Evolutionary conservation across 2,797 vertebrate species (phyloP).

Genomic region (Notolepis coatsorum): DNA sequence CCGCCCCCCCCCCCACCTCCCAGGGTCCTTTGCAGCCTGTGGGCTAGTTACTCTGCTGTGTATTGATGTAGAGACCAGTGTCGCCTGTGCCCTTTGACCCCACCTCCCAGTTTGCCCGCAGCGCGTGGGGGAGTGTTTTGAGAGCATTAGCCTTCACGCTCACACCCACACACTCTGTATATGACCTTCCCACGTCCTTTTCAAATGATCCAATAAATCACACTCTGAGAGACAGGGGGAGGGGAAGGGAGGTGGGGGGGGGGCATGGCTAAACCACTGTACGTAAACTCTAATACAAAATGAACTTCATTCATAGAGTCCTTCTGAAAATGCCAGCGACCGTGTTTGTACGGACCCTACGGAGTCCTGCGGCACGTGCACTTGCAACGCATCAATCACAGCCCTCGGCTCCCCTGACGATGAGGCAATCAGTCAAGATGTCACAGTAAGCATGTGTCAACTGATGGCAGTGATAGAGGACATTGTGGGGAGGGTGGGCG

Average conservation of each 20-base stretch:
- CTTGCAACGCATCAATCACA: slow-evolving; percentile 55
- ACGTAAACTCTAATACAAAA: slow-evolving; percentile 12
- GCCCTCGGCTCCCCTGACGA: slow-evolving; percentile 47
- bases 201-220: slow-evolving; percentile 26
- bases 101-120: slow-evolving; percentile 33
- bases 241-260: background rate
- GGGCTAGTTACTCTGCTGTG: slow-evolving; percentile 40
- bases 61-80: slow-evolving; percentile 53
- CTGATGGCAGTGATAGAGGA: slow-evolving; percentile 65
- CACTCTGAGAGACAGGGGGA: background rate
- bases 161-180: slow-evolving; percentile 1
- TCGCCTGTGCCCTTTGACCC: slow-evolving; percentile 45
- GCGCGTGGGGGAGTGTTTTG: slow-evolving; percentile 8
- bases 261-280: background rate
- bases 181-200: slow-evolving; percentile 29
- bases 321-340: slow-evolving; percentile 23
- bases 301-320: slow-evolving; percentile 18
- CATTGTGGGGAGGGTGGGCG: slow-evolving; percentile 10
- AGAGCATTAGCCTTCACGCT: slow-evolving; percentile 8
- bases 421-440: slow-evolving; percentile 68
- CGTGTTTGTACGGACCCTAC: slow-evolving; percentile 31
- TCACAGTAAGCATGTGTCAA: slow-evolving; percentile 67
- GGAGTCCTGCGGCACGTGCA: slow-evolving; percentile 15
- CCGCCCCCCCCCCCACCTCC: slow-evolving; percentile 16
- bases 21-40: slow-evolving; percentile 45